These are phyloP conservation scores for Boleophthalmus pectinirostris DNA, from an alignment of 2,113 vertebrate genomes.

Conservation along the genomic window DNA sequence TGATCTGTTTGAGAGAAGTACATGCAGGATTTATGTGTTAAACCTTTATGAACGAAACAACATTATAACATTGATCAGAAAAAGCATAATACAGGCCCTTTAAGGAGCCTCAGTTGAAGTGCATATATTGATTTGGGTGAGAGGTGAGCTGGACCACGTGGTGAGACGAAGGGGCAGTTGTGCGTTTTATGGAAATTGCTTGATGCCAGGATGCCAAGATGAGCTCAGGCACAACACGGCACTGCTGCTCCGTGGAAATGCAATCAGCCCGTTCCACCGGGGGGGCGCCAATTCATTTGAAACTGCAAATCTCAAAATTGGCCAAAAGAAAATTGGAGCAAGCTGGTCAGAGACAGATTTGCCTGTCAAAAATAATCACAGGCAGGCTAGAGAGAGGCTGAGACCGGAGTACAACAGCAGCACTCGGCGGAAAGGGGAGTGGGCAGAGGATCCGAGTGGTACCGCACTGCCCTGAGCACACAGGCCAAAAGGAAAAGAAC, in stretches of 20 bases:
- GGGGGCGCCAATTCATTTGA: constrained; percentile 61
- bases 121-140: not conserved
- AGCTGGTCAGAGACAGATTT: constrained; percentile 54
- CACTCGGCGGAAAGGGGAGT: not conserved
- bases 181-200: constrained; percentile 62
- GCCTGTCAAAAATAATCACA: constrained; percentile 12
- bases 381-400: not conserved
- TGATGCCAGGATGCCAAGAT: constrained; percentile 54
- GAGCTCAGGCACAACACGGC: constrained; percentile 56
- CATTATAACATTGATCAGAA: no score
- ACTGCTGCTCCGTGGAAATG: constrained; percentile 63
- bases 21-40: no score
- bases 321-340: constrained; percentile 49
- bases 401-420: not conserved
- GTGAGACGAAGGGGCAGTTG: constrained; percentile 41
- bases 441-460: not conserved
- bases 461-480: not conserved
- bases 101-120: not conserved
- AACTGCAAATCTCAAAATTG: constrained; percentile 61
- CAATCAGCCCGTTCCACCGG: constrained; percentile 60
- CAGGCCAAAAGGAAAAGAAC: no score
- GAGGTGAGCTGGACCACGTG: not conserved
- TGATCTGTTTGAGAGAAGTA: no score
- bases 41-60: no score
- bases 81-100: no score